Evolutionary conservation across 1,140 invertebrate genomes (phyloP), one percentile per base, ranked within the genome.

Genomic region (Drosophila virilis): DNA sequence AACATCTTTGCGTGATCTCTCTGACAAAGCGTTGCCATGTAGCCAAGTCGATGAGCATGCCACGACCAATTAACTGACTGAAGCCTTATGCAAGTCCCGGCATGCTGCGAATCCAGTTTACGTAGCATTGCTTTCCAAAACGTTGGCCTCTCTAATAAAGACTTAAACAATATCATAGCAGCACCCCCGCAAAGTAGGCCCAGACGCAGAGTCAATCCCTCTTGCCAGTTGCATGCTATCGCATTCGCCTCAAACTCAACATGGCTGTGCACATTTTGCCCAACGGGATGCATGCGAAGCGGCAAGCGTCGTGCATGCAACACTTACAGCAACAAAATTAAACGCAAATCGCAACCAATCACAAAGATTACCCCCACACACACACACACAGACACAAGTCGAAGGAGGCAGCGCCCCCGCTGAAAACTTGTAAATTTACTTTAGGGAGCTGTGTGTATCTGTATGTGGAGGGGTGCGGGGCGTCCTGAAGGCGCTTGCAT

Each of bases 311-410:
- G 59, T 86, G 83, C 84, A 84, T 88, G 84, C 84, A 88, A 88
- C 83, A 88, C 83, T 86, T 88, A 74, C 13, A 77, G 72, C 77
- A 74, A 79, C 79, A 89, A 88, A 89, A 88, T 88, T 89, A 88
- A 88, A 88, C 69, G 84, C 84, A 88, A 88, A 88, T 88, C 84
- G 84, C 80, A 89, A 84, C 84, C 84, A 89, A 89, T 89, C 84
- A 84, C 77, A 89, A 84, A 89, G 84, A 89, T 89, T 89, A 84
- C 85, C 84, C 84, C 77, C 82, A 64, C 82, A 54, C 79, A 68
- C 51, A 62, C 48, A 51, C 12, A 45, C 52, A 67, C 38, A 51
- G 50, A 51, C 66, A 70, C 37, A 37, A 52, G 33, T 68, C n/a
- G 28, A 62, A 67, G 64, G 32, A 77, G 74, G 38, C 58, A 74